Evolutionary conservation across 1,140 invertebrate species (phyloP).

Genomic region (Eriocheir sinensis): DNA sequence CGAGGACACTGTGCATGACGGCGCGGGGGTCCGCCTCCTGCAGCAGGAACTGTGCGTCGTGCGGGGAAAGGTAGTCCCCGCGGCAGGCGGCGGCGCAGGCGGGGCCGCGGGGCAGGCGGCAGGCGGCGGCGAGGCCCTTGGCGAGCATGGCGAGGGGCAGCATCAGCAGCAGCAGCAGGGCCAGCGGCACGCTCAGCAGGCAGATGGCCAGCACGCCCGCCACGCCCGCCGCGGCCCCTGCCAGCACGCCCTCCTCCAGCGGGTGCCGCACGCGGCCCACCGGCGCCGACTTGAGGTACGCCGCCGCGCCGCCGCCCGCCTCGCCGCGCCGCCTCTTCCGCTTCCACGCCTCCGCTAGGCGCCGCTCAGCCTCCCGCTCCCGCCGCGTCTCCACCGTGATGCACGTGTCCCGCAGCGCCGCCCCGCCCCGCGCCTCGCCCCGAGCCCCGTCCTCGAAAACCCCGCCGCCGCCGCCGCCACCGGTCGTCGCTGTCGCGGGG

Average conservation of each 20-base stretch:
- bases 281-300: slow-evolving; percentile 80
- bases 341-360: slow-evolving; percentile 70
- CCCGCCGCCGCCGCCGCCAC: too few relatives aligned
- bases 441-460: too few relatives aligned
- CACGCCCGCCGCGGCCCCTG: slow-evolving; percentile 81
- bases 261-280: slow-evolving; percentile 82
- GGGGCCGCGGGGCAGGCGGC: slow-evolving; percentile 76
- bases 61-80: slow-evolving; percentile 79
- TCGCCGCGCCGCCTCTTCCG: slow-evolving; percentile 58
- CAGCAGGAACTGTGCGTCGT: slow-evolving; percentile 83
- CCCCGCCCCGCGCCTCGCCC: slow-evolving; percentile 35
- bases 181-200: slow-evolving; percentile 81
- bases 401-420: slow-evolving; percentile 63
- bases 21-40: slow-evolving; percentile 81
- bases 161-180: slow-evolving; percentile 81
- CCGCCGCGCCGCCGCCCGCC: neutral
- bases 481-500: neutral
- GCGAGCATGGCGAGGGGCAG: slow-evolving; percentile 82
- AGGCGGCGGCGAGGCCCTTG: slow-evolving; percentile 80
- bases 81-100: slow-evolving; percentile 78
- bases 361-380: slow-evolving; percentile 56
- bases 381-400: slow-evolving; percentile 68
- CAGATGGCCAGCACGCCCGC: slow-evolving; percentile 81
- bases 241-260: slow-evolving; percentile 82
- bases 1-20: slow-evolving; percentile 83